phyloP scores from a whole-genome alignment of 2,797 vertebrate genomes.

The Cheirogaleus major region DNA sequence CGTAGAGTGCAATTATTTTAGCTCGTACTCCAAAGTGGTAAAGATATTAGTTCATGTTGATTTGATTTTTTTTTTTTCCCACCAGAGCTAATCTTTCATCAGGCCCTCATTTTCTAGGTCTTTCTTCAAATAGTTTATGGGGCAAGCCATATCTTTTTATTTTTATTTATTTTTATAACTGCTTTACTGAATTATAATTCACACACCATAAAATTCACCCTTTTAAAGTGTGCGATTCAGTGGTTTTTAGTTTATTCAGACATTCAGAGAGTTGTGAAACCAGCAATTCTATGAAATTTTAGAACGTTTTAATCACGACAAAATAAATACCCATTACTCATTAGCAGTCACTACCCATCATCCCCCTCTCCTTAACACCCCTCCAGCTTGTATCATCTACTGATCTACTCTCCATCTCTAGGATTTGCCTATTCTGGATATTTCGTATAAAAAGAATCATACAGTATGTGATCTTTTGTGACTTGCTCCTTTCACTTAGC shows the following conservation, averaged over 20 bases:
- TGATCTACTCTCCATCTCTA: neutral
- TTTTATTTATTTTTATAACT: neutral
- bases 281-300: neutral
- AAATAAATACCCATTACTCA: neutral
- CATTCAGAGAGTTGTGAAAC: neutral
- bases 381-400: neutral
- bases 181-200: constrained; percentile 32
- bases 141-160: neutral
- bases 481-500: neutral
- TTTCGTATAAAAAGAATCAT: neutral
- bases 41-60: neutral
- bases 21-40: neutral
- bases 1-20: neutral
- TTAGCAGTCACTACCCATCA: neutral
- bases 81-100: neutral
- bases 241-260: neutral
- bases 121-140: neutral
- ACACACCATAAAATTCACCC: neutral
- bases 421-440: neutral
- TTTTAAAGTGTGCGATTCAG: neutral
- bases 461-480: neutral
- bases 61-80: neutral
- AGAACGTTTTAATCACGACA: neutral
- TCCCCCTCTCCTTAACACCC: neutral
- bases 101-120: neutral